Evolutionary conservation across 2,888 invertebrate species (phyloP), one percentile per base, ranked within the genome.

Genomic region (Bembecia ichneumoniformis): DNA sequence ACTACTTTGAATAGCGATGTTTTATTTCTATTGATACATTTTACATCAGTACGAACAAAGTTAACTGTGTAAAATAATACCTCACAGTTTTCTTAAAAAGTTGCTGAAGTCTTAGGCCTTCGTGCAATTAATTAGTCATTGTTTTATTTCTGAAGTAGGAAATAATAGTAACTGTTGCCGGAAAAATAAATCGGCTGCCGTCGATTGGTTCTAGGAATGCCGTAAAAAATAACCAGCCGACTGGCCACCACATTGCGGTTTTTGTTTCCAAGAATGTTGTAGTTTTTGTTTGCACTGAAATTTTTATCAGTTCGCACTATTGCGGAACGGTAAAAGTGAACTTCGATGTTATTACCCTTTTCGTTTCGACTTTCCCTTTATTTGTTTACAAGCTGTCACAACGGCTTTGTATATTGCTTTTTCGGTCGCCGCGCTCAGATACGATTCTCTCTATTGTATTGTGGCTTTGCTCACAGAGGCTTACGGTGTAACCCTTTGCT

Each of bases 221-320:
- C 40, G 13, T 54, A 54, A 57, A 58, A 58, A 59, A 57, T 49
- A 52, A 52, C 51, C 51, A 51, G 54, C 56, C 53, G 53, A 54
- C 58, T 58, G 58, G 55, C 55, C 55, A 40, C 52, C 56, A 62
- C 57, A 61, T 56, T 56, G 58, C 56, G 55, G 55, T 52, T 49
- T 50, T 40, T 51, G 50, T 57, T 65, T 62, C 65, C 54, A 51
- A 56, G 63, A 61, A 64, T 0, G 16, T 20, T 14, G 40, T 40
- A 14, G n/a, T 40, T 40, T 13, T 40, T 40, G 58, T 57, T 58
- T 61, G 63, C 58, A 58, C 62, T 61, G 65, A 60, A 50, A 60
- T 55, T 59, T 58, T 73, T 76, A 77, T 74, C 74, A 68, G 63
- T 68, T 67, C 64, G 60, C 65, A 70, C 73, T 68, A 68, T 40